Conservation (phyloP, 1,140 invertebrate genomes). For the Euura saliciscinereae region DNA sequence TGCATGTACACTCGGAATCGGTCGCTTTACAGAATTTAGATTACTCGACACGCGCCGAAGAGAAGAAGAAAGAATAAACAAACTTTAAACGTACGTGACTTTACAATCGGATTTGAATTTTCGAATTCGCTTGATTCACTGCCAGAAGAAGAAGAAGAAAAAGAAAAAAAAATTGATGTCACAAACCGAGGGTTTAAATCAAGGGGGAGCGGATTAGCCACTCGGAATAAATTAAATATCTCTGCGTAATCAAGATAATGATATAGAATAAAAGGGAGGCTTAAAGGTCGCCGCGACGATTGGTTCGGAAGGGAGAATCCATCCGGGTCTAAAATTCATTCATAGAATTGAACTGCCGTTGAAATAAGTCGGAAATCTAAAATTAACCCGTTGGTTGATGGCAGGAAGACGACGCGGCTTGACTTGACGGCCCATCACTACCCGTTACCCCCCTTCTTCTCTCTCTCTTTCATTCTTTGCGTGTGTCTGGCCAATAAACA, state of each 20-base stretch:
- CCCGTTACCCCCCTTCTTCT: background rate
- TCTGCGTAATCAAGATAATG: too few species aligned
- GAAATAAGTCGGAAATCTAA: slow-evolving; percentile 7
- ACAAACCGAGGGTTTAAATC: too few species aligned
- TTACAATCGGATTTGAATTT: too few species aligned
- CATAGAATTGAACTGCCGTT: background rate
- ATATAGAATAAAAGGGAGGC: too few species aligned
- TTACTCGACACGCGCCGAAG: background rate
- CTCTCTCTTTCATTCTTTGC: background rate
- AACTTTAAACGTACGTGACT: background rate
- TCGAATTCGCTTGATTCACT: too few species aligned
- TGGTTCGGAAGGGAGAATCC: too few species aligned
- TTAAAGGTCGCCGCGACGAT: too few species aligned
- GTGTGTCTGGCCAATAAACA: background rate
- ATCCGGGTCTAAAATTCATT: background rate
- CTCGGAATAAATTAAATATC: too few species aligned
- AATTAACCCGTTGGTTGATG: background rate
- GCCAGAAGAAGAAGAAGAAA: too few species aligned
- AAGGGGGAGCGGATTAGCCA: too few species aligned
- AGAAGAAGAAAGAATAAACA: background rate
- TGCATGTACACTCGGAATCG: background rate
- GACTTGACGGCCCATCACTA: background rate
- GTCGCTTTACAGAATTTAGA: background rate
- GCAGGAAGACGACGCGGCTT: slow-evolving; percentile 1
- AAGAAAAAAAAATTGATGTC: too few species aligned